These are phyloP conservation scores for Melanotaenia nigrans DNA, from an alignment of 2,797 vertebrate genomes.

Conservation along the genomic window DNA sequence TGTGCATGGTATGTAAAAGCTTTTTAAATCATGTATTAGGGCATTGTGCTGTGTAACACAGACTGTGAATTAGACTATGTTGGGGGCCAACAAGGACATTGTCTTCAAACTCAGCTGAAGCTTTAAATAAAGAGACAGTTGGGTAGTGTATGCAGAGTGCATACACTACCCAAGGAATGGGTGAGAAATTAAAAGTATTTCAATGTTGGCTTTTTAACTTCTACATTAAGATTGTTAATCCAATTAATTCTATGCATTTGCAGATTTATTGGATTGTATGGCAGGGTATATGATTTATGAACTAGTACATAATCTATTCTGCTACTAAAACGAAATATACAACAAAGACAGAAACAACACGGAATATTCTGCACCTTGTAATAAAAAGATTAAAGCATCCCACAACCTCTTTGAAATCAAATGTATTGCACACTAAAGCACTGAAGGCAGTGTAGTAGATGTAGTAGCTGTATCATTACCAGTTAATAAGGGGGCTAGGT, in stretches of 20 bases:
- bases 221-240: conserved; percentile 1
- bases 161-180: no score
- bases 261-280: background rate
- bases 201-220: background rate
- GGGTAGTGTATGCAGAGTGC: background rate
- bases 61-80: conserved; percentile 69
- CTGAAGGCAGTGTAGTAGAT: conserved; percentile 59
- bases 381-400: conserved; percentile 66
- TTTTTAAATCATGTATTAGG: conserved; percentile 84
- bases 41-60: conserved; percentile 81
- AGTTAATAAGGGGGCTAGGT: conserved; percentile 90
- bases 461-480: conserved; percentile 95
- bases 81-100: conserved; percentile 56
- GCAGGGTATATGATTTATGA: background rate
- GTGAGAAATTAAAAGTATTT: background rate
- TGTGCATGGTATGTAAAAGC: conserved; percentile 77
- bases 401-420: conserved; percentile 77
- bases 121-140: conserved; percentile 29
- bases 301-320: conserved; percentile 1
- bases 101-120: conserved; percentile 49
- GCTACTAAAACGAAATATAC: conserved; percentile 13
- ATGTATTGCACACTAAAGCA: conserved; percentile 78
- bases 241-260: background rate
- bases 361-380: conserved; percentile 46
- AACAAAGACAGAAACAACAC: conserved; percentile 16